Conservation (phyloP, 1,140 invertebrate species). For the Cheumatopsyche charites region DNA sequence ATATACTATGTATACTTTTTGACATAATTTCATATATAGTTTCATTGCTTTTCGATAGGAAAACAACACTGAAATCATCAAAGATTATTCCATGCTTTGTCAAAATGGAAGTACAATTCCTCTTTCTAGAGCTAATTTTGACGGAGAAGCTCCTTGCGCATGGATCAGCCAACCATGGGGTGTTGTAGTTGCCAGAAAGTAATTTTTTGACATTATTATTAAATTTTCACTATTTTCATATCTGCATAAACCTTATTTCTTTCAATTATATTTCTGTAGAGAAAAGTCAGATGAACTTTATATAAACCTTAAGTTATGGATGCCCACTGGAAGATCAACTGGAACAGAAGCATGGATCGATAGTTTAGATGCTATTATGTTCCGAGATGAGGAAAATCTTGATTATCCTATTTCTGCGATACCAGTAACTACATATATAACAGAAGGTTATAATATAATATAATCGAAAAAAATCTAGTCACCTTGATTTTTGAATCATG, state of each 20-base stretch:
- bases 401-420: not conserved
- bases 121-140: conserved; percentile 51
- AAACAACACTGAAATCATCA: conserved; percentile 5
- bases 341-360: conserved; percentile 39
- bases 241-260: conserved; percentile 13
- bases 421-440: conserved; percentile 19
- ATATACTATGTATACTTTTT: not conserved
- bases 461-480: no score
- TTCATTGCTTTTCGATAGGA: not conserved
- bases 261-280: no score
- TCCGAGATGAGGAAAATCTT: conserved; percentile 32
- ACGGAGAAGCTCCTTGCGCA: conserved; percentile 57
- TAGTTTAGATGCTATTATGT: conserved; percentile 40
- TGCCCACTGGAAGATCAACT: conserved; percentile 20
- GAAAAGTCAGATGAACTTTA: conserved; percentile 46
- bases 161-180: conserved; percentile 68
- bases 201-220: conserved; percentile 43
- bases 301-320: conserved; percentile 44
- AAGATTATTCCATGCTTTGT: conserved; percentile 62
- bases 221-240: conserved; percentile 8
- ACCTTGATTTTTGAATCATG: no score
- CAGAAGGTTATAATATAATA: no score
- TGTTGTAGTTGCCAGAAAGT: conserved; percentile 62
- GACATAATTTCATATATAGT: no score
- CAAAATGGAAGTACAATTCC: conserved; percentile 65